Evolutionary conservation across 1,140 invertebrate genomes (phyloP).

Genomic region (Ephestia elutella): DNA sequence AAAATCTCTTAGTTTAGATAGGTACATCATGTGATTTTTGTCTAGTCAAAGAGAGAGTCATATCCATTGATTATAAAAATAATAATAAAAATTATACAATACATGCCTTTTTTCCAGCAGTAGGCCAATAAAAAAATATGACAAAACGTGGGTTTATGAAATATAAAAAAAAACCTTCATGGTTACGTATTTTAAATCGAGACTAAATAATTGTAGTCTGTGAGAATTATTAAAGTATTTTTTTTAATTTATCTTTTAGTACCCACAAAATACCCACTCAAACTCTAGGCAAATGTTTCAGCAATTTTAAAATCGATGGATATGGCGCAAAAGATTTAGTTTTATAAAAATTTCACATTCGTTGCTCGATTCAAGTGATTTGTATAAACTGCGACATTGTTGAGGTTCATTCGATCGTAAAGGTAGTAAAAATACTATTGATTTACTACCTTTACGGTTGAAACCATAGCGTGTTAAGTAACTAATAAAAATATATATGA

Average conservation of each 20-base stretch:
- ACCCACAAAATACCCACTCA: no score
- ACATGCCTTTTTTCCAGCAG: background rate
- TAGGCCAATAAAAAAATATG: no score
- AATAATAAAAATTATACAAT: background rate
- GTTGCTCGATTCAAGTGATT: conserved; percentile 6
- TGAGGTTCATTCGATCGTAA: conserved; percentile 7
- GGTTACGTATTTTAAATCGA: no score
- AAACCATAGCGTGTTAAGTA: background rate
- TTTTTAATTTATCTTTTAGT: no score
- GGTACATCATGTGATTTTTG: conserved; percentile 4
- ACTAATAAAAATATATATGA: background rate
- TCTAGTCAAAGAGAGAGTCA: background rate
- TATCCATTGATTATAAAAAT: background rate
- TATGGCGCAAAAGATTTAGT: background rate
- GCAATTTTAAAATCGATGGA: background rate
- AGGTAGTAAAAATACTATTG: background rate
- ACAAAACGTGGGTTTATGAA: no score
- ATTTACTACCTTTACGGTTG: background rate
- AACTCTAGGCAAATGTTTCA: no score
- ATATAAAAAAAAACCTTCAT: no score
- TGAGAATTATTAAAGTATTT: no score
- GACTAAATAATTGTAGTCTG: no score
- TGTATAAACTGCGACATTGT: conserved; percentile 13
- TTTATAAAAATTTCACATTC: conserved; percentile 6
- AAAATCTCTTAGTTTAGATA: background rate